These are phyloP conservation scores for Cynopterus sphinx DNA, from an alignment of 2,797 vertebrate genomes.

Conservation along the genomic window DNA sequence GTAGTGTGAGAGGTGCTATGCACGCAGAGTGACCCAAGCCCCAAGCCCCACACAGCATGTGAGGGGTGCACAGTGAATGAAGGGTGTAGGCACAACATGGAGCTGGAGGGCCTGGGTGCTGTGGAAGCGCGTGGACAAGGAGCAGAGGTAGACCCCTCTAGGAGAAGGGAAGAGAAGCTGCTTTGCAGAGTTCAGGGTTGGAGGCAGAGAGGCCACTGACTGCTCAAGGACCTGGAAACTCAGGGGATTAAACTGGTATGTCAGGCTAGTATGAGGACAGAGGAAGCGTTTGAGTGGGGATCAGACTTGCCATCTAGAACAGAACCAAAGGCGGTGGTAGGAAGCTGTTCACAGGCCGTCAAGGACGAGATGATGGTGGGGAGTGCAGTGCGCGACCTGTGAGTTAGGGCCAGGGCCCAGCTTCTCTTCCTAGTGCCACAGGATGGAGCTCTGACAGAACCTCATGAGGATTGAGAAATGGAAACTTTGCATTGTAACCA, in stretches of 20 bases:
- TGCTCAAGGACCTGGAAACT: background rate
- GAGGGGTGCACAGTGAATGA: background rate
- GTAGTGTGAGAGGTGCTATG: accelerated
- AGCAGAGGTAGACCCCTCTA: background rate
- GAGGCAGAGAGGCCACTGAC: background rate
- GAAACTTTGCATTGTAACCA: background rate
- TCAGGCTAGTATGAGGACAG: background rate
- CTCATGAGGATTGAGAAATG: background rate
- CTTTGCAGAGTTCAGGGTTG: background rate
- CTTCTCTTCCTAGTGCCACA: background rate
- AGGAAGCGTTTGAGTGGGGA: background rate
- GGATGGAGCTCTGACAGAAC: background rate
- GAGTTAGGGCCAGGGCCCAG: background rate
- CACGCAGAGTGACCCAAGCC: background rate
- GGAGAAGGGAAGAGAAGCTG: background rate
- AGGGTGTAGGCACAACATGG: background rate
- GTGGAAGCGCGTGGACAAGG: accelerated
- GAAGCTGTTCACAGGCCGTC: background rate
- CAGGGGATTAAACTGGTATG: background rate
- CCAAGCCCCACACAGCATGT: background rate
- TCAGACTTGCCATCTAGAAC: background rate
- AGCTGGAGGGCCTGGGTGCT: background rate
- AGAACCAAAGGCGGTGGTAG: background rate
- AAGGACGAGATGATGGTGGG: background rate
- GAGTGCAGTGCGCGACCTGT: accelerated